phyloP scores from a whole-genome alignment of 2,113 vertebrate species.

The Diadophis punctatus region DNA sequence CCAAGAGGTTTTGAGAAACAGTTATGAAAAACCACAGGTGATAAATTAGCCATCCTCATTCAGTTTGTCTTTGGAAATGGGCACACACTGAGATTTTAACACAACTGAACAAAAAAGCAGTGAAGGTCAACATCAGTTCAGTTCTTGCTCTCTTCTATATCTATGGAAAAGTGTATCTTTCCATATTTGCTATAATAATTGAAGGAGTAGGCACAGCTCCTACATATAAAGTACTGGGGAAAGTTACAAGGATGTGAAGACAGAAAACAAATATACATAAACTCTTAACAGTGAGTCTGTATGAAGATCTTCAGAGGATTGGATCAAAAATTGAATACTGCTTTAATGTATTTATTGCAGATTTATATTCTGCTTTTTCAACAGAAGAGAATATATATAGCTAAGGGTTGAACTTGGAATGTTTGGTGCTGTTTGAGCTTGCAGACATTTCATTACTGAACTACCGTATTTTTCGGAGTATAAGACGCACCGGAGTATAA shows the following conservation, averaged over 20 bases:
- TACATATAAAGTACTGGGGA: neutral
- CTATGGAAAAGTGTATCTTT: conserved; percentile 20
- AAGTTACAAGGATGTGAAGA: neutral
- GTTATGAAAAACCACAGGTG: conserved; percentile 61
- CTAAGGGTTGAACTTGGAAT: neutral
- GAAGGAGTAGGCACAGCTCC: neutral
- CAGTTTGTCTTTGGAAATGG: conserved; percentile 49
- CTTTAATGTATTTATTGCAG: neutral
- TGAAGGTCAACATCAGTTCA: conserved; percentile 44
- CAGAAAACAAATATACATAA: neutral
- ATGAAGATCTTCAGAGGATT: neutral
- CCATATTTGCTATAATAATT: neutral
- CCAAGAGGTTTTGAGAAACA: conserved; percentile 48
- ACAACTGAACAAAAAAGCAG: conserved; percentile 43
- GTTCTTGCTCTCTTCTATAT: conserved; percentile 34
- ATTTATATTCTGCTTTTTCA: neutral
- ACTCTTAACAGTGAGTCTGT: neutral
- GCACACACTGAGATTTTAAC: conserved; percentile 43
- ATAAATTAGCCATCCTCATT: conserved; percentile 53
- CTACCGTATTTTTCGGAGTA: too few species aligned
- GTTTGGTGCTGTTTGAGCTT: neutral
- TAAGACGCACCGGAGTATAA: too few species aligned
- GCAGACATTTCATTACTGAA: neutral
- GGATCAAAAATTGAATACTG: neutral
- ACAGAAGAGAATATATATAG: neutral